These are phyloP conservation scores for Anhinga anhinga DNA, from an alignment of 2,113 vertebrate species.

Conservation along the genomic window DNA sequence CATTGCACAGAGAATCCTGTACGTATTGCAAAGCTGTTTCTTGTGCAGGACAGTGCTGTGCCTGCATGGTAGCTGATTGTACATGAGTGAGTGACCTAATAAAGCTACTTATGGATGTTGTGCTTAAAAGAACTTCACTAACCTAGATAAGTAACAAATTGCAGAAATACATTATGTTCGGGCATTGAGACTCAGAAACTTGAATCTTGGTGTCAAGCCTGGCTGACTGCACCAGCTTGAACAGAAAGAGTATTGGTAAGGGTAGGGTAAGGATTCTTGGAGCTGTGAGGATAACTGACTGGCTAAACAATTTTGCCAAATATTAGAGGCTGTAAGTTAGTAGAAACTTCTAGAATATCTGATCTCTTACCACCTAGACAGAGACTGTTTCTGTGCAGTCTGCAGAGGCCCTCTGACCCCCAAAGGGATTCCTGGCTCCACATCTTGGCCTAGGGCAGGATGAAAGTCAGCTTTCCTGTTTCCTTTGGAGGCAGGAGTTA, in stretches of 20 bases:
- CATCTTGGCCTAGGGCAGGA: not conserved
- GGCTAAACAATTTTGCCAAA: not conserved
- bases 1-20: not conserved
- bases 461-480: not conserved
- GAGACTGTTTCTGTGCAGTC: not conserved
- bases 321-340: not conserved
- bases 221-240: not conserved
- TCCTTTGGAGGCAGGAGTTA: not conserved
- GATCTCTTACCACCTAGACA: not conserved
- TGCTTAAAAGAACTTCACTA: not conserved
- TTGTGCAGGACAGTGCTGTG: not conserved
- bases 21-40: not conserved
- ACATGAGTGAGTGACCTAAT: not conserved
- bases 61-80: not conserved
- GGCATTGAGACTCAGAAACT: not conserved
- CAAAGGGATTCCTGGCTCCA: not conserved
- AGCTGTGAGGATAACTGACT: not conserved
- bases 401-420: not conserved
- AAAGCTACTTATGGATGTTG: not conserved
- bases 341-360: not conserved
- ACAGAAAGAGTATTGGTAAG: not conserved
- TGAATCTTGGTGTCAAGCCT: not conserved
- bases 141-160: not conserved
- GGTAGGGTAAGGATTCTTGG: not conserved
- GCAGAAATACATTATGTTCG: not conserved